phyloP scores from a whole-genome alignment of 2,113 vertebrate species.

The Mugil cephalus region DNA sequence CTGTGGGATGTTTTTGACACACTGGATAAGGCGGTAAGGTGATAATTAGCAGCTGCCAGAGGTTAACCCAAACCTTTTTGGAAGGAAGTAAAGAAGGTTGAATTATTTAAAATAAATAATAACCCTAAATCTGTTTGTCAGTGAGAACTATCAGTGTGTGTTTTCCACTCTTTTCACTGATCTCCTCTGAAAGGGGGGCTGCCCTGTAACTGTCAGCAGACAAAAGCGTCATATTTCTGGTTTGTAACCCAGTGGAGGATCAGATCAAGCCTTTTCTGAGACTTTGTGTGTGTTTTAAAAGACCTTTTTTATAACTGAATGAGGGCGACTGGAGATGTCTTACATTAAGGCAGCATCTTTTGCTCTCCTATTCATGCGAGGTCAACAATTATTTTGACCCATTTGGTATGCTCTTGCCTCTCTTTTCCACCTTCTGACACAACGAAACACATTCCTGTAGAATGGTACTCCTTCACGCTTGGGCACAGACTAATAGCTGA shows the following conservation, averaged over 20 bases:
- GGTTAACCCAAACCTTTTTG: slow-evolving; percentile 9
- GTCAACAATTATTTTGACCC: slow-evolving; percentile 5
- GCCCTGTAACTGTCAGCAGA: background rate
- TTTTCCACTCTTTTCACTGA: background rate
- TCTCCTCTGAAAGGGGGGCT: slow-evolving; percentile 1
- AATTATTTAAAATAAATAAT: too few species aligned
- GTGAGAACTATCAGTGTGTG: background rate
- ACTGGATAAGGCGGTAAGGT: too few species aligned
- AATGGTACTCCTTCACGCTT: too few species aligned
- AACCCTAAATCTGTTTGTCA: slow-evolving; percentile 15
- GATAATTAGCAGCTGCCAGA: background rate
- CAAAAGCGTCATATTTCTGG: background rate
- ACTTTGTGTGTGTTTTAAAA: background rate
- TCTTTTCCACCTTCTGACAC: too few species aligned
- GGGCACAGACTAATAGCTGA: background rate
- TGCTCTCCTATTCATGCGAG: background rate
- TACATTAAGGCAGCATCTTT: background rate
- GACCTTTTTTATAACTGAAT: background rate
- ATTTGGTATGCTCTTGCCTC: too few species aligned
- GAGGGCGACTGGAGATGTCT: background rate
- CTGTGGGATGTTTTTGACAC: too few species aligned
- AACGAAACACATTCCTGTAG: too few species aligned
- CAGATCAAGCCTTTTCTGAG: background rate
- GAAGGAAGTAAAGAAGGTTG: too few species aligned
- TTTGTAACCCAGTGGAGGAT: background rate